Base-by-base conservation (phyloP, 2,888 invertebrate species). In the Drosophila demipolita region DNA sequence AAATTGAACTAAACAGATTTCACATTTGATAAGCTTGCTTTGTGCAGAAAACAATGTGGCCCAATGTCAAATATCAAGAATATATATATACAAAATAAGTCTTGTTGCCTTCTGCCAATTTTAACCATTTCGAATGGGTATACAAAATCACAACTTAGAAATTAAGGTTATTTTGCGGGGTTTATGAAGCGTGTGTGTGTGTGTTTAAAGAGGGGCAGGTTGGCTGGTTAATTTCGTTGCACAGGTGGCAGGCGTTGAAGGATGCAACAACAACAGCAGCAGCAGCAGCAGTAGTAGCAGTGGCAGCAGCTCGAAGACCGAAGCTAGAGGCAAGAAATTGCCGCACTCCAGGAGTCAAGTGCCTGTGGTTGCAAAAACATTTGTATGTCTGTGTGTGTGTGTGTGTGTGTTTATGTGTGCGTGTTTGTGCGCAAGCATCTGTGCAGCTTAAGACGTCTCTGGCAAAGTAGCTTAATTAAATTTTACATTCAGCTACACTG, bases 291-390 rank as follows among this genome's bases (percentile, higher is more conserved):
- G 8, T 8, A 42, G 42, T 11, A 9, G 40, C 40, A n/a, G n/a
- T 9, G n/a, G n/a, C 40, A n/a, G 5, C 36, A 36, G 15, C 36
- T 7, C 29, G 54, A 36, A 17, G 53, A 32, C 20, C 7, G 32
- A 20, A 35, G 59, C 54, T 36, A 42, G 40, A 59, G 49, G 45
- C 33, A 79, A 82, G 78, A 75, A 89, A 88, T 83, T 78, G 90
- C 69, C 80, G 67, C 67, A 90, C 90, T 90, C 71, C 75, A 90
- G 87, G 83, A 90, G 90, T 90, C 90, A 90, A 90, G 90, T 85
- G 81, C 69, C 86, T 89, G 81, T 86, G 84, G 79, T 69, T 78
- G 83, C 82, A 69, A 78, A 80, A 75, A 76, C 70, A 76, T 80
- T 76, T 79, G 66, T 23, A 32, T 8, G 64, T 54, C 4, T 6